Evolutionary conservation across 2,797 vertebrate species (phyloP), one percentile per base, ranked within the genome.

Genomic region (Mormyrus proboscirostris): DNA sequence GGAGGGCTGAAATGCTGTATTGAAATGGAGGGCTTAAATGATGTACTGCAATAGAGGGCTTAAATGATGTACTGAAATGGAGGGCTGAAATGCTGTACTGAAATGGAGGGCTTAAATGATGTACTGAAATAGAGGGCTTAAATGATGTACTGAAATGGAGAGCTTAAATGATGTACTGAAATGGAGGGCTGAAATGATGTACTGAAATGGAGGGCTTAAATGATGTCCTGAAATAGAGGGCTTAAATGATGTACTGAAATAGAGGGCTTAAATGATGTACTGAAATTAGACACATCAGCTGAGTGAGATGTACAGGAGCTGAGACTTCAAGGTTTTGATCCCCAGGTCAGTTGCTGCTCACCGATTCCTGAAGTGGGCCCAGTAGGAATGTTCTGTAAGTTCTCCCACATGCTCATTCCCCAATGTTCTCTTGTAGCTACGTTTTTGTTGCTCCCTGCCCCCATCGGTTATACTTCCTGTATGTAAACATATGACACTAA

Each of bases 401-500:
- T 41, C 73, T 44, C 16, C 55, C 47, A 83, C 55, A 44, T 49
- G 53, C 73, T 57, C 25, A 57, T 53, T 85, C 44, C n/a, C 22
- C 83, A 50, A 16, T 86, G 25, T 62, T 62, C 59, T 8, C 59
- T 62, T 22, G 6, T 22, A 59, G 57, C 53, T n/a, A 69, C 22
- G 6, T 9, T 25, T 55, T 47, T 4, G 14, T 33, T 53, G 25
- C n/a, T 9, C 44, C 44, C n/a, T 22, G 10, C 10, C 3, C 10
- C 62, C 62, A 86, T 73, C 12, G 33, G 65, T 29, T 86, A 87
- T 73, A 50, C 5, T 73, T 50, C 19, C 62, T 86, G 4, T 86
- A 69, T 91, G 57, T 69, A 89, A 53, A 91, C 89, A 22, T 91
- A 88, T 92, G 92, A 94, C 95, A 94, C 92, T 51, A 22, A 50